Conservation (phyloP, 2,797 vertebrate genomes). For the Scolopax rusticola region DNA sequence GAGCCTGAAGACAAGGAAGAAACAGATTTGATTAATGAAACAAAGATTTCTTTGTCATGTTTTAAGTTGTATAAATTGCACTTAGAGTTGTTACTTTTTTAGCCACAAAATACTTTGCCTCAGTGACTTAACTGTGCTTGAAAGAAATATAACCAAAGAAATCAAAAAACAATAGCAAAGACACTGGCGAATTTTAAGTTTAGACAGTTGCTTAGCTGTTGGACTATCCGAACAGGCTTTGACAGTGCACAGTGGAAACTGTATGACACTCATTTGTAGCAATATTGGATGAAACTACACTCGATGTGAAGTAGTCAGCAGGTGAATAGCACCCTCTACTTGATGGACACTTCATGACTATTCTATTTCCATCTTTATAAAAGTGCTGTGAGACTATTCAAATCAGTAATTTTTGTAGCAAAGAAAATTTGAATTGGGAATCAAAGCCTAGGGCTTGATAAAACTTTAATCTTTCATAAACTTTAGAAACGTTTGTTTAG, state of each 20-base stretch:
- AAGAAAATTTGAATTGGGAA: not conserved
- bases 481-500: not conserved
- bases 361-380: not conserved
- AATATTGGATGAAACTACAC: not conserved
- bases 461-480: not conserved
- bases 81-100: not conserved
- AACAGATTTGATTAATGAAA: not conserved
- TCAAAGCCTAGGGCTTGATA: not conserved
- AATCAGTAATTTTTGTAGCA: not conserved
- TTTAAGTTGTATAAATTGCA: not conserved
- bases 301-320: not conserved
- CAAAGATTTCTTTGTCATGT: not conserved
- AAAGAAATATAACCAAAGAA: not conserved
- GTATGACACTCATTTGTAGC: accelerated
- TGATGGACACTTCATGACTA: not conserved
- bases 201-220: not conserved
- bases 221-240: accelerated
- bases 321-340: not conserved
- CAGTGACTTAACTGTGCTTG: not conserved
- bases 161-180: not conserved
- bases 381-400: not conserved
- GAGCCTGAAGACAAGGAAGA: not conserved
- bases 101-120: not conserved
- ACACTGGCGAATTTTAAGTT: not conserved
- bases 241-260: not conserved